Conservation (phyloP, 2,888 invertebrate genomes). For the Ephialtes manifestator region DNA sequence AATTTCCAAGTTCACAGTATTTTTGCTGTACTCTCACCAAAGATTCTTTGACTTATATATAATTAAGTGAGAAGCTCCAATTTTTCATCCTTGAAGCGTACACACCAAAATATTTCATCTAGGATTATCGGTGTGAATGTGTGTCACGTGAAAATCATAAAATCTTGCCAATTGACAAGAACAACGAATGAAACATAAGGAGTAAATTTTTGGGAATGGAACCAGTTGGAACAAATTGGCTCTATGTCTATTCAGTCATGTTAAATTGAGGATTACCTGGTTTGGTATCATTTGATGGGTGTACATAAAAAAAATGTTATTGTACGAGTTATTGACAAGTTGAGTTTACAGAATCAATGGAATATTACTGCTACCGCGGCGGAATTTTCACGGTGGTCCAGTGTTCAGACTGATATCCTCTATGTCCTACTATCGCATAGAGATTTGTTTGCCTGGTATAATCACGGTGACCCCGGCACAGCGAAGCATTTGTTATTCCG, state of each 20-base stretch:
- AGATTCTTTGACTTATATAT: neutral
- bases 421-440: slow-evolving; percentile 61
- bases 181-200: too few species aligned
- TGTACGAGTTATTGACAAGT: neutral
- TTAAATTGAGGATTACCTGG: too few species aligned
- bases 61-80: neutral
- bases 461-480: slow-evolving; percentile 69
- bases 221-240: too few species aligned
- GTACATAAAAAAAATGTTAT: neutral
- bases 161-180: too few species aligned
- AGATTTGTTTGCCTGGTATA: slow-evolving; percentile 73
- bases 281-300: too few species aligned
- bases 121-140: too few species aligned
- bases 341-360: neutral
- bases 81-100: neutral
- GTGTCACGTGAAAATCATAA: too few species aligned
- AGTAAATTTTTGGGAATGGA: too few species aligned
- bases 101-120: too few species aligned
- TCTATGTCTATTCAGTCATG: too few species aligned
- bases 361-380: neutral
- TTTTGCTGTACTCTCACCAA: neutral
- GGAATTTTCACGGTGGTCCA: slow-evolving; percentile 57
- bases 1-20: neutral
- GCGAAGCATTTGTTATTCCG: slow-evolving; percentile 72
- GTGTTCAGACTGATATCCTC: slow-evolving; percentile 20